Evolutionary conservation across 1,140 invertebrate species (phyloP).

Genomic region (Calosoma granatense): DNA sequence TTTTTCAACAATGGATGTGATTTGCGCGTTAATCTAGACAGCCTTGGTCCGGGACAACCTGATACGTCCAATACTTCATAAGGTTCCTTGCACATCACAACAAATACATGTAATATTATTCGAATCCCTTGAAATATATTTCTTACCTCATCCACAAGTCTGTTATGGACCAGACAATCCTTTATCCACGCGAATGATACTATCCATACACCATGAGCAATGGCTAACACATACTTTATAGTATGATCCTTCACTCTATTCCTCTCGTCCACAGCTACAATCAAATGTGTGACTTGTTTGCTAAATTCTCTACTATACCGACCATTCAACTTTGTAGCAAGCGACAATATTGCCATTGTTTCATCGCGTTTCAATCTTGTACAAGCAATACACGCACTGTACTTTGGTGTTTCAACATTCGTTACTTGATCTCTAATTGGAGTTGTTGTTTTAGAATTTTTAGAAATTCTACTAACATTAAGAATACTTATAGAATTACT

Average conservation of each 20-base stretch:
- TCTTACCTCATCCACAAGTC: slow-evolving; percentile 28
- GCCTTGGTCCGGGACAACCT: slow-evolving; percentile 25
- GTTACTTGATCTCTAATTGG: not conserved
- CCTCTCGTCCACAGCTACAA: slow-evolving; percentile 23
- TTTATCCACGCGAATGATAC: slow-evolving; percentile 28
- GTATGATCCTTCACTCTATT: slow-evolving; percentile 28
- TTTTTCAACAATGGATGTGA: slow-evolving; percentile 24
- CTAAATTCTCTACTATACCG: slow-evolving; percentile 22
- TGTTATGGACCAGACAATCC: slow-evolving; percentile 25
- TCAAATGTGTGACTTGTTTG: slow-evolving; percentile 27
- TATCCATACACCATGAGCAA: slow-evolving; percentile 31
- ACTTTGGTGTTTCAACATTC: not conserved
- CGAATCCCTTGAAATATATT: no score
- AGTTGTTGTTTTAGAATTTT: not conserved
- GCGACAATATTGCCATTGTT: slow-evolving; percentile 20
- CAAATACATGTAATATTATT: not conserved
- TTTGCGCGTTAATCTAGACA: slow-evolving; percentile 20
- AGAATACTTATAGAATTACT: not conserved
- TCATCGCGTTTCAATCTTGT: slow-evolving; percentile 23
- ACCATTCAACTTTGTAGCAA: slow-evolving; percentile 25
- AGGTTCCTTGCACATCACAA: slow-evolving; percentile 20
- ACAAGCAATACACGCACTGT: slow-evolving; percentile 21
- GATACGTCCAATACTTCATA: slow-evolving; percentile 28
- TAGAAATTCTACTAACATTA: not conserved
- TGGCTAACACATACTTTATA: slow-evolving; percentile 29